These are phyloP conservation scores for Seriola aureovittata DNA, from an alignment of 2,113 vertebrate species.

Conservation along the genomic window DNA sequence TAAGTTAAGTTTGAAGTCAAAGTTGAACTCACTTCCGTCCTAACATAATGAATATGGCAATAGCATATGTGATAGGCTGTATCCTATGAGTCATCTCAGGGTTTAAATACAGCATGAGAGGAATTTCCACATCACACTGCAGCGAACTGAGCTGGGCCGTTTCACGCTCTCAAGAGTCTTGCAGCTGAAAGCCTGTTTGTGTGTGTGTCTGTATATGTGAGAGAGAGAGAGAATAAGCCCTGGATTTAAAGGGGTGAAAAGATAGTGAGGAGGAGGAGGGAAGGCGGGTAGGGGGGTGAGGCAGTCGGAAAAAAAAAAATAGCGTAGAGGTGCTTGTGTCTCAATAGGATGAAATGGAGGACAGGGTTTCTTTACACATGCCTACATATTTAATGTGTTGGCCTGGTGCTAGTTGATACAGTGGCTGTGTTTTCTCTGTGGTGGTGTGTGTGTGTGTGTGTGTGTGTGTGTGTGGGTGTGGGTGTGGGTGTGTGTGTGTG, in stretches of 20 bases:
- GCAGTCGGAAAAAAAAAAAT: slow-evolving; percentile 24
- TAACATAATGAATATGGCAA: background rate
- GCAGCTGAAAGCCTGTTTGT: slow-evolving; percentile 43
- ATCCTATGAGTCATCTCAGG: background rate
- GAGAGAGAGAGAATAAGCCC: slow-evolving; percentile 20
- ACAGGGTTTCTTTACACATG: slow-evolving; percentile 73
- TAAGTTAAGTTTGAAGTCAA: background rate
- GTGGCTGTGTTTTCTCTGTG: slow-evolving; percentile 21
- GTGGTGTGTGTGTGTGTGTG: too few species aligned
- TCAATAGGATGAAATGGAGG: slow-evolving; percentile 54
- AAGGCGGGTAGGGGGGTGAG: background rate
- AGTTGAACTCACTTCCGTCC: background rate
- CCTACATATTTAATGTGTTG: slow-evolving; percentile 79
- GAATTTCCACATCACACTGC: background rate
- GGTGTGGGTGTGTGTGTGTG: too few species aligned
- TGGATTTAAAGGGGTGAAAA: slow-evolving; percentile 54
- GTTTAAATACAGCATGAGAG: background rate
- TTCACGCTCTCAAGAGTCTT: slow-evolving; percentile 35
- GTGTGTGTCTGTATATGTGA: background rate
- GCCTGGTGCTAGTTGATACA: slow-evolving; percentile 54
- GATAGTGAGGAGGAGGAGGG: slow-evolving; percentile 23
- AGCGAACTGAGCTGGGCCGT: background rate
- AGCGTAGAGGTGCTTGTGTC: slow-evolving; percentile 48
- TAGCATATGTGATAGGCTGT: background rate
- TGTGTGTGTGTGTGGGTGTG: too few species aligned